Base-by-base conservation (phyloP, 2,113 vertebrate species). In the Daubentonia madagascariensis region DNA sequence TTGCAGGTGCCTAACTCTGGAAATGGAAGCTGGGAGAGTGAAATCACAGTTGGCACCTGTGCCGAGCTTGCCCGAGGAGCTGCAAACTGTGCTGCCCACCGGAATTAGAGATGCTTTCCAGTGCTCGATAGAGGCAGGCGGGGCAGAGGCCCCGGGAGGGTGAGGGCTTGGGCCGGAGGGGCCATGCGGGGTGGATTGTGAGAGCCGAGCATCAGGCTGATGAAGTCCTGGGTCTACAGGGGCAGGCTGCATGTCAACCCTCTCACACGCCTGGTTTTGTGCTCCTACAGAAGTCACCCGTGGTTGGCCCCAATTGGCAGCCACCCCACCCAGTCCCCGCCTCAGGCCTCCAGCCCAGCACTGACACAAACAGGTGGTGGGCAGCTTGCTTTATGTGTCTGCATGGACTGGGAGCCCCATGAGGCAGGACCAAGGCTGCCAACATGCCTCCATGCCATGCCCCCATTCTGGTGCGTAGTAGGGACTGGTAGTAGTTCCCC, bases 1-100 rank as follows among this genome's bases (percentile, higher is more conserved):
- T 61, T 94, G 97, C 98, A 97, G 97, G 96, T 98, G 98, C 86
- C 1, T 28, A 61, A 84, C 45, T 23, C 45, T 32, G 93, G 89
- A 84, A 95, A 80, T 40, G 91, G 96, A 93, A 80, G 93, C 95
- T 52, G 93, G 40, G n/a, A 80, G 85, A 91, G 91, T 11, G 84
- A 73, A 54, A 70, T 86, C 80, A 72, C 89, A 85, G 54, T 89
- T 86, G 70, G 96, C 96, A 97, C 95, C 96, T 96, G 97, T 72
- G 97, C 93, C 0, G 1, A 79, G 89, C 30, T 65, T 73, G 70
- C 91, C 23, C 0, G 13, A 57, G 89, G 83, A 59, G 65, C 91
- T 37, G 73, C 78, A 95, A 30, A 79, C 79, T 11, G 48, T 3
- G 57, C 37, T 8, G 52, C 94, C 87, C 52, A 0, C 45, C 0